Percentiles rank a stretch among this genome's conserved stretches.
Evolutionary conservation across 1,140 invertebrate genomes (phyloP).

Genomic region (Lepidurus apus): DNA sequence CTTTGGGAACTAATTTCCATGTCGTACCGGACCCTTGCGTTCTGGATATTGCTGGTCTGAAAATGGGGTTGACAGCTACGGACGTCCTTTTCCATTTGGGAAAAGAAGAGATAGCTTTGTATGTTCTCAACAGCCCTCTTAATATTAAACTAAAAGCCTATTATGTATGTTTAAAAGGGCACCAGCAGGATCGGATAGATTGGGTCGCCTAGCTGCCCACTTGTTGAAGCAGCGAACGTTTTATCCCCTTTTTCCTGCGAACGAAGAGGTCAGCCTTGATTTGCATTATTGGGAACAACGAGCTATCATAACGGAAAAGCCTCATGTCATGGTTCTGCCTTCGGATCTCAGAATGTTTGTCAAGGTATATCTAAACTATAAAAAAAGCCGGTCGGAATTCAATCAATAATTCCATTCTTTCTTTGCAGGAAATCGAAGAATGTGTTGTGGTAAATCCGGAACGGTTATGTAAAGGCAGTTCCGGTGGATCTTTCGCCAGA

Average conservation of each 20-base stretch:
- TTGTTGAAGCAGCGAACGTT: constrained; percentile 69
- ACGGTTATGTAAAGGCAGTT: constrained; percentile 59
- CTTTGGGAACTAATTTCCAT: constrained; percentile 34
- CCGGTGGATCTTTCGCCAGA: constrained; percentile 54
- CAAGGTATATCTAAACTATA: constrained; percentile 52
- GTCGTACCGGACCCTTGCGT: constrained; percentile 70
- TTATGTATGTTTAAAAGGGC: constrained; percentile 22
- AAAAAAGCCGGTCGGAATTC: constrained; percentile 29
- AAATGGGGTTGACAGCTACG: constrained; percentile 69
- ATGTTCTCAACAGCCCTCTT: constrained; percentile 44
- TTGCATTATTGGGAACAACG: constrained; percentile 60
- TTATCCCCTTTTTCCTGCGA: constrained; percentile 74
- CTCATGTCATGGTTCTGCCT: constrained; percentile 76
- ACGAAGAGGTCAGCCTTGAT: constrained; percentile 61
- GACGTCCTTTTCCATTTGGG: constrained; percentile 75
- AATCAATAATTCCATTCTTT: constrained; percentile 35
- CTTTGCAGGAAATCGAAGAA: constrained; percentile 60
- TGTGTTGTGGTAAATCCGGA: constrained; percentile 81
- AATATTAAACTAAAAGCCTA: background rate
- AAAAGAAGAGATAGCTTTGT: constrained; percentile 69
- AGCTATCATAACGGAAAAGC: constrained; percentile 59
- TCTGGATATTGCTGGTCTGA: constrained; percentile 66
- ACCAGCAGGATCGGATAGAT: constrained; percentile 51
- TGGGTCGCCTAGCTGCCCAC: constrained; percentile 65
- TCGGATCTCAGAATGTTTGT: constrained; percentile 77